These are phyloP conservation scores for Troides oblongomaculatus DNA, from an alignment of 2,888 invertebrate species.

Conservation along the genomic window DNA sequence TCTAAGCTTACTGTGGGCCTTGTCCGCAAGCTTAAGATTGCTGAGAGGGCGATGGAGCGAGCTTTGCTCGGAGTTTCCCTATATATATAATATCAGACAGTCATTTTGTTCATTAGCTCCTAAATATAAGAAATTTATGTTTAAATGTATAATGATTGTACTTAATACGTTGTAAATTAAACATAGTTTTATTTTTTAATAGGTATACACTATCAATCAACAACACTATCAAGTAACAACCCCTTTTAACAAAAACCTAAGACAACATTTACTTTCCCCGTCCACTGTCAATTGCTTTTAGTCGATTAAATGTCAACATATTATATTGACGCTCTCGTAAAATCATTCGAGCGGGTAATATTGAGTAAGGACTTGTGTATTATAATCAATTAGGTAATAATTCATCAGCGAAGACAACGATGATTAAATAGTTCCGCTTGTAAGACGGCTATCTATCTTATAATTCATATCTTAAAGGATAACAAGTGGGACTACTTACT, in stretches of 20 bases:
- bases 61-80: too few relatives aligned
- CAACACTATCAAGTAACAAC: neutral
- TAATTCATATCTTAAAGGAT: too few relatives aligned
- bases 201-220: conserved; percentile 6
- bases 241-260: conserved; percentile 22
- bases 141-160: neutral
- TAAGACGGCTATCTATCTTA: too few relatives aligned
- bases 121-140: too few relatives aligned
- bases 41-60: too few relatives aligned
- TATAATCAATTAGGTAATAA: neutral
- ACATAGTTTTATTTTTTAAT: neutral
- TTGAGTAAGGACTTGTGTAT: neutral
- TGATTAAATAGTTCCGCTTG: neutral
- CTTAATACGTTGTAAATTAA: neutral
- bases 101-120: too few relatives aligned
- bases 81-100: too few relatives aligned
- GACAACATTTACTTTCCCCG: conserved; percentile 19
- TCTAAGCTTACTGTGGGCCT: too few relatives aligned
- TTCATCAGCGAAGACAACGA: neutral
- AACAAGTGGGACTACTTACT: too few relatives aligned
- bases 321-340: neutral
- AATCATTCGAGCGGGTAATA: neutral
- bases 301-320: conserved; percentile 21
- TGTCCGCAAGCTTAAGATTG: too few relatives aligned
- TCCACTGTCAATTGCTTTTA: conserved; percentile 18